A percentile compares a stretch with the other conserved stretches of the same genome.
phyloP scores from a whole-genome alignment of 1,140 invertebrate species.

The Harlomillsia oculata region DNA sequence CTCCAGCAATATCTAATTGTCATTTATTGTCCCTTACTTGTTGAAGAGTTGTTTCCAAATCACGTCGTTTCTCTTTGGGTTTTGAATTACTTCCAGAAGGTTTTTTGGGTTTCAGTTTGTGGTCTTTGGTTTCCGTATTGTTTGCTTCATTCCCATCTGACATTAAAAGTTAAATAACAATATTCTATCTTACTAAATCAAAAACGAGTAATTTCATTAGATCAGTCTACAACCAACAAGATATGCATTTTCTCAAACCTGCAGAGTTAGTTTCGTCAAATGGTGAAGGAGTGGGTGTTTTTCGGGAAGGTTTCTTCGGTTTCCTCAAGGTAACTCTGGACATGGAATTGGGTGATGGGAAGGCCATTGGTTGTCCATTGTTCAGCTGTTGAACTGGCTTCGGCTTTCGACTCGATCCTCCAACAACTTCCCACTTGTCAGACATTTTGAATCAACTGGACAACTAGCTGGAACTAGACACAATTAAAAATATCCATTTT shows the following conservation, averaged over 20 bases:
- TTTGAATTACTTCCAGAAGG: background rate
- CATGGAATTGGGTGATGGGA: background rate
- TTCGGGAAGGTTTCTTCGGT: background rate
- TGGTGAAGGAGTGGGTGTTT: background rate
- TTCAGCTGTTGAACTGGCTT: no score
- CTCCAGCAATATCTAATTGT: background rate
- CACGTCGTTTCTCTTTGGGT: slow-evolving; percentile 10
- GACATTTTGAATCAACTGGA: slow-evolving; percentile 25
- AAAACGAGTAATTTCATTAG: no score
- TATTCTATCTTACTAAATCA: no score
- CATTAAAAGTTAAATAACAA: no score
- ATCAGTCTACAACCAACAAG: no score
- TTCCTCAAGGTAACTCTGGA: background rate
- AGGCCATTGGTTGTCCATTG: background rate
- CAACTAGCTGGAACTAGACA: no score
- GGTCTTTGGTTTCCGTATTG: no score
- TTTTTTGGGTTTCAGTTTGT: slow-evolving; percentile 2
- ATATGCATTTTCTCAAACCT: no score
- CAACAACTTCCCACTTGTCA: slow-evolving; percentile 34
- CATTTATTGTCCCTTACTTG: slow-evolving; percentile 8
- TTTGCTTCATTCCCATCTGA: no score
- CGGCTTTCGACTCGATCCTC: no score
- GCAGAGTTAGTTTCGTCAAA: no score
- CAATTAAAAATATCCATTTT: no score
- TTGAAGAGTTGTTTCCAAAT: slow-evolving; percentile 15